Evolutionary conservation across 2,797 vertebrate species (phyloP), one percentile per base, ranked within the genome.

Genomic region (Iguana delicatissima): DNA sequence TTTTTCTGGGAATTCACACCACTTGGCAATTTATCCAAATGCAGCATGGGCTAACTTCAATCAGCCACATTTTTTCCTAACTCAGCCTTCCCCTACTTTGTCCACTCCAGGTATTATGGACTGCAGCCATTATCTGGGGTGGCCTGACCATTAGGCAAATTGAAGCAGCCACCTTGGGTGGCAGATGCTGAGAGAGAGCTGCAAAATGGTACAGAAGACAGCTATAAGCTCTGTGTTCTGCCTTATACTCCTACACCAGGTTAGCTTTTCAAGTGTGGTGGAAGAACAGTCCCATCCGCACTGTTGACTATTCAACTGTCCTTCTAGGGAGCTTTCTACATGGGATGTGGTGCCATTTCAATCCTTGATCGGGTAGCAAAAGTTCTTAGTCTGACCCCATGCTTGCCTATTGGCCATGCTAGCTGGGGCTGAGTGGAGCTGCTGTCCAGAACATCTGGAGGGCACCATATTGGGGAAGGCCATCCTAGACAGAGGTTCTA

Each of bases 1-100:
- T 93, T 50, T 46, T 89, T 62, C 80, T 92, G 91, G 85, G 22
- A 84, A 77, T 16, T 69, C 55, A 67, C 55, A 91, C 80, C 80
- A 62, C 13, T 38, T 89, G 79, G 52, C 64, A 90, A 55, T 20
- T 69, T 87, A 89, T 7, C 72, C 16, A 72, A 18, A 46, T 73
- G 18, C 18, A 55, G 16, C 55, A 64, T 2, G n/a, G 12, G 72
- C 18, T 46, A 55, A 38, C 13, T 9, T 72, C 59, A 14, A 73
- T 7, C 2, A 29, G 73, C 7, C 52, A 12, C 29, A 29, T 8
- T 89, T 76, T 46, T 50, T 62, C 38, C 6, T 1, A 59, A 5
- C 22, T 22, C 10, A 38, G 67, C 29, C 35, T 46, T 77, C 20
- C 38, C 3, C 35, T 42, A 38, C n/a, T 35, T 22, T 35, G 14